Base-by-base conservation (phyloP, 2,797 vertebrate genomes). In the Rousettus madagascariensis region DNA sequence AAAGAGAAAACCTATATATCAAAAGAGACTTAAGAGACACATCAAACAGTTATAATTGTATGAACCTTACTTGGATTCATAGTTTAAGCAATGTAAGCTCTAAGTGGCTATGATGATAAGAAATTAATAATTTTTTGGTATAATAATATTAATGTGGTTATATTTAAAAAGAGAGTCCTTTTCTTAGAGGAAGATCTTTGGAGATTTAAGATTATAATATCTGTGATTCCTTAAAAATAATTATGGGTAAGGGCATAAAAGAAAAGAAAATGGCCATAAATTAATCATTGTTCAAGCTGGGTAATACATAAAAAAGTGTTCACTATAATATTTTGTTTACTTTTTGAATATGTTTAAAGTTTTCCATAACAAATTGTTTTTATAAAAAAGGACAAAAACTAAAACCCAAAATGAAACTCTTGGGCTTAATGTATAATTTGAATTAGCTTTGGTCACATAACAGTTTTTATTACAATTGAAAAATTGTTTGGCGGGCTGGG, bases 191-290 rank as follows among this genome's bases (percentile, higher is more conserved):
- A 83, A 85, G n/a, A 92, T 80, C 46, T 59, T 59, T 77, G 79
- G 53, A 65, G 30, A 71, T 53, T 63, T 86, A 68, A 63, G 57
- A 92, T 30, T 49, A 63, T 61, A 75, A 65, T 89, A 33, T 69
- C 86, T 91, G 24, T 15, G n/a, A 63, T 65, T 88, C 53, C 33
- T 91, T 91, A 20, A 86, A 94, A 92, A 55, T 68, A 84, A 83
- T 77, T 61, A 88, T 33, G 33, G 30, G 6, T 28, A 85, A 80
- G 10, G 24, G 15, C 43, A 89, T 46, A 69, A 33, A 77, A 78
- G 33, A 78, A 93, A 88, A 13, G 89, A 66, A 91, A 90, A 63
- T n/a, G 22, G 12, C 16, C 11, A 69, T 68, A 53, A 94, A 71
- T 2, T 51, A 16, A 82, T 75, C 12, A 53, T 63, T 75, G 43